Base-by-base conservation (phyloP, 2,797 vertebrate species). In the Benthosema pterotum region DNA sequence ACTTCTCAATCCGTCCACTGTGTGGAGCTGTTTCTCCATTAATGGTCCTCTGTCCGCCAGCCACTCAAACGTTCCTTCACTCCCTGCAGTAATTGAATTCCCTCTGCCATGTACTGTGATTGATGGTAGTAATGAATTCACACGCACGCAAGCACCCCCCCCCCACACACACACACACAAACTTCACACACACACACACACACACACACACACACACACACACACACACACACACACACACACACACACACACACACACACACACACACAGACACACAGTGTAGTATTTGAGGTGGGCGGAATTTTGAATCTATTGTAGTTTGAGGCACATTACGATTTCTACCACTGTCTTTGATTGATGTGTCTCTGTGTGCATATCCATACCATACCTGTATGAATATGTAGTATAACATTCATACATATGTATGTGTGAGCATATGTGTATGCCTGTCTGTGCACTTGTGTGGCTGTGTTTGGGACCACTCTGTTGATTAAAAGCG, bases 71-170 rank as follows among this genome's bases (percentile, higher is more conserved):
- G 57, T 69, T 72, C 64, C 65, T 71, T 52, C 59, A 9, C 57
- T 67, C 80, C 68, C 57, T 63, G 73, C 69, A 74, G 69, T 87
- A 88, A 91, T 90, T 90, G 77, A 91, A 89, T 88, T 87, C 82
- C 67, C 80, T 80, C 73, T 72, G 79, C 78, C 60, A 51, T 68
- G 74, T 77, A 72, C 87, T 88, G 80, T 88, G 88, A 91, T 90
- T 90, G 85, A 93, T 92, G 84, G 83, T 71, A 65, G 83, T 88
- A 91, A 90, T 90, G 87, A 89, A 92, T 87, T 82, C 79, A 70
- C 72, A 71, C 79, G 55, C 65, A 52, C 63, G 53, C 19, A 43
- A 14, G 47, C 43, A 74, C 3, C 2, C 22, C 63, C 63, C 48
- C 52, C 65, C 47, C 48, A 48, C 54, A 19, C 54, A 53, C 58